These are phyloP conservation scores for Cettia cetti DNA, from an alignment of 2,113 vertebrate genomes.

Conservation along the genomic window DNA sequence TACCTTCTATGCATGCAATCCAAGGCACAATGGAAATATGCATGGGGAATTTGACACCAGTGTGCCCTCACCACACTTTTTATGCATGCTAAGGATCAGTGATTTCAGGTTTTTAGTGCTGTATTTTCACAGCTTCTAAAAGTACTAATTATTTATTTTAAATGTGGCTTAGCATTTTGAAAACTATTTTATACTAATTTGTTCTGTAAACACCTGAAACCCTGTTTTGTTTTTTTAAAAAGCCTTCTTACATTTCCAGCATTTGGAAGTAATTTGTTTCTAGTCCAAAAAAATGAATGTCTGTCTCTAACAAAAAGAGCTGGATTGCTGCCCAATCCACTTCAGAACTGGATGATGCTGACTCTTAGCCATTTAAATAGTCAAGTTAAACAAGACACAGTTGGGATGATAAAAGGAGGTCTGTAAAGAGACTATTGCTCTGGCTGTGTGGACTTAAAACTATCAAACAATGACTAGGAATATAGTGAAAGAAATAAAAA, in stretches of 20 bases:
- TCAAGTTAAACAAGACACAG: conserved; percentile 55
- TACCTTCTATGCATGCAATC: not conserved
- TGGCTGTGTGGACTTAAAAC: not conserved
- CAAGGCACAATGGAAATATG: not conserved
- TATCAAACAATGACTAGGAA: conserved; percentile 13
- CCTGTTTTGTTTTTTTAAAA: not conserved
- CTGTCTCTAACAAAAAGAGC: conserved; percentile 52
- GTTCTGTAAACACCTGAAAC: conserved; percentile 65
- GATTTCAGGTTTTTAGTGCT: not conserved
- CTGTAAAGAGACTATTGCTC: conserved; percentile 28
- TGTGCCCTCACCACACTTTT: not conserved
- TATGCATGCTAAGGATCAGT: not conserved
- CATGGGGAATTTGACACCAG: not conserved
- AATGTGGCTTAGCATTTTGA: conserved; percentile 41
- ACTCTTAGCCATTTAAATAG: conserved; percentile 49
- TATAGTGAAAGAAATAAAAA: not conserved
- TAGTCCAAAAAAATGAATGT: conserved; percentile 38
- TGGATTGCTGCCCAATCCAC: conserved; percentile 63
- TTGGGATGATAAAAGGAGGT: conserved; percentile 46
- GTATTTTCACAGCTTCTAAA: conserved; percentile 49
- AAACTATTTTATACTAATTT: conserved; percentile 57
- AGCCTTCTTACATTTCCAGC: conserved; percentile 40
- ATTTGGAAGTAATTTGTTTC: conserved; percentile 70
- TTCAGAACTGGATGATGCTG: conserved; percentile 60
- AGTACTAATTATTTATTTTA: conserved; percentile 65